Conservation (phyloP, 2,888 invertebrate genomes). For the Acleris holmiana region DNA sequence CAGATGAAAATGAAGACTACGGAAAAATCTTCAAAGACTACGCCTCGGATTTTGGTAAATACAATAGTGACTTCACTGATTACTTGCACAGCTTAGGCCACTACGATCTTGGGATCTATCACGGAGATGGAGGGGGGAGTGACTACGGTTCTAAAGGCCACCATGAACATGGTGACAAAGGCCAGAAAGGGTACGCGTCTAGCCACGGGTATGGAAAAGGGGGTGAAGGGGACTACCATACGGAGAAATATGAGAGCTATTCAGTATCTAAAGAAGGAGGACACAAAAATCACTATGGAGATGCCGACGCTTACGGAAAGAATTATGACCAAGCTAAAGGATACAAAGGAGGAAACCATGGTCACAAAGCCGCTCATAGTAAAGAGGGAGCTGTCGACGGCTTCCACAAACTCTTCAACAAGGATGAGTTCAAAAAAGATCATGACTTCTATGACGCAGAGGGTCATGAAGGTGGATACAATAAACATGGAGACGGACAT, state of each 20-base stretch:
- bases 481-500: constrained; percentile 83
- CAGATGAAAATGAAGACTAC: constrained; percentile 67
- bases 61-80: constrained; percentile 65
- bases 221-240: constrained; percentile 81
- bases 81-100: constrained; percentile 63
- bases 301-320: constrained; percentile 77
- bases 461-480: constrained; percentile 84
- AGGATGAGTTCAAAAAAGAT: constrained; percentile 89
- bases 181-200: constrained; percentile 78
- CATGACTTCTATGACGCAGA: constrained; percentile 88
- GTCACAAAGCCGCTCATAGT: constrained; percentile 78
- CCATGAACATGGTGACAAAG: constrained; percentile 79
- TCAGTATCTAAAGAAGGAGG: constrained; percentile 79
- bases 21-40: constrained; percentile 63
- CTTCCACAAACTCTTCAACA: constrained; percentile 87
- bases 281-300: constrained; percentile 79
- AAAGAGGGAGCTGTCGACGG: constrained; percentile 87
- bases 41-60: constrained; percentile 63
- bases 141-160: constrained; percentile 71
- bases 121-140: constrained; percentile 67
- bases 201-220: constrained; percentile 81
- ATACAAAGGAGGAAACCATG: constrained; percentile 81
- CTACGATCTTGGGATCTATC: constrained; percentile 58
- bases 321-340: constrained; percentile 79
- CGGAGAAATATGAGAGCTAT: constrained; percentile 80